Conservation (phyloP, 2,113 vertebrate species). For the Heterotis niloticus region DNA sequence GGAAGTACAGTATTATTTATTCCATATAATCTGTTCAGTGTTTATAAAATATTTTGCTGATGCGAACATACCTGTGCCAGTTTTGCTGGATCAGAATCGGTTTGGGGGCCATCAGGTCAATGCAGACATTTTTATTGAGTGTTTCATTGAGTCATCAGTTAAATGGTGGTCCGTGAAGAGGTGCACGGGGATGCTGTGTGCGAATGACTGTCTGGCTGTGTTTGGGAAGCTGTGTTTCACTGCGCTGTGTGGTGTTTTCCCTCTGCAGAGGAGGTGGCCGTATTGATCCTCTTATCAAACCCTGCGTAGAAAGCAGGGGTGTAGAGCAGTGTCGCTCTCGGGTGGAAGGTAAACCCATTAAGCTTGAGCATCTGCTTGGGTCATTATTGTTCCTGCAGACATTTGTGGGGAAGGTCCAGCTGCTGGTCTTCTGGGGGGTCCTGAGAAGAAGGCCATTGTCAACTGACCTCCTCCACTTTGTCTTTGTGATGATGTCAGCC, state of each 20-base stretch:
- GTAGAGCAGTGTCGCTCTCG: neutral
- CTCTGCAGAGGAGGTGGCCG: neutral
- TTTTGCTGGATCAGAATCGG: no score
- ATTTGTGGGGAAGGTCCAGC: slow-evolving; percentile 19
- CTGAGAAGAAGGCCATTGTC: slow-evolving; percentile 19
- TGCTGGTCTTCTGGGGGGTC: slow-evolving; percentile 17
- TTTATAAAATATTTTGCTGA: no score
- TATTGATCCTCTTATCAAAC: slow-evolving; percentile 29
- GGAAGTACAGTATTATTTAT: no score
- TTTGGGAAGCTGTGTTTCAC: neutral
- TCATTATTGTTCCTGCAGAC: slow-evolving; percentile 17
- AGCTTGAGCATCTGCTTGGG: slow-evolving; percentile 25
- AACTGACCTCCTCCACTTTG: neutral
- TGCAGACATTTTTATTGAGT: no score
- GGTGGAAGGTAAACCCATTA: slow-evolving; percentile 25
- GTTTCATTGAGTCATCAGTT: no score
- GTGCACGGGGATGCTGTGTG: no score
- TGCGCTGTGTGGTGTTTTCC: neutral
- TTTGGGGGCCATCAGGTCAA: no score
- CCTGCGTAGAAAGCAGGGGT: slow-evolving; percentile 10
- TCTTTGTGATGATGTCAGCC: slow-evolving; percentile 15
- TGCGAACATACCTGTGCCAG: no score
- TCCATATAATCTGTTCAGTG: no score
- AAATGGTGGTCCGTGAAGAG: no score
- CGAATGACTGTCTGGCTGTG: no score